Percentiles rank a stretch among this genome's conserved stretches.
Conservation (phyloP, 2,113 vertebrate species). For the Ailurus styani region DNA sequence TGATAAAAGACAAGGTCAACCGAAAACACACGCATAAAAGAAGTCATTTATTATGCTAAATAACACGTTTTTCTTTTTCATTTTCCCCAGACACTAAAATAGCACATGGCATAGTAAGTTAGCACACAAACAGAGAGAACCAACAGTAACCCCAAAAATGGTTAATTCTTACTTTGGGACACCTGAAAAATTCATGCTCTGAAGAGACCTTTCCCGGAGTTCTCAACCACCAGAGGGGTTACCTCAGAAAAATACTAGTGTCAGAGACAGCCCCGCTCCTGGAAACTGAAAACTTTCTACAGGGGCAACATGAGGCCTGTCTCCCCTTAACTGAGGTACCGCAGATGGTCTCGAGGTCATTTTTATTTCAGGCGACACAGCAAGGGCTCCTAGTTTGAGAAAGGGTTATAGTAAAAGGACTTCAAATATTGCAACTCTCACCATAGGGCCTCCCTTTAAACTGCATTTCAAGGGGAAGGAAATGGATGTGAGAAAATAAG, state of each 20-base stretch:
- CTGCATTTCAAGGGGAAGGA: background rate
- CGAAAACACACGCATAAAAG: background rate
- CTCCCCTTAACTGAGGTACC: background rate
- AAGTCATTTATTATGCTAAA: conserved; percentile 67
- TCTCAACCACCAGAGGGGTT: background rate
- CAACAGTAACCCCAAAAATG: background rate
- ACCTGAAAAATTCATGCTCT: conserved; percentile 4
- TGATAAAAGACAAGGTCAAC: background rate
- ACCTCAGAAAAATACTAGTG: background rate
- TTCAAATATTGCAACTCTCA: background rate
- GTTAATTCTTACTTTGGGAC: background rate
- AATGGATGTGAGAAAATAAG: background rate
- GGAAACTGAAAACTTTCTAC: background rate
- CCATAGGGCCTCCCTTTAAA: background rate
- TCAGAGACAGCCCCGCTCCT: background rate
- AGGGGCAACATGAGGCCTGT: background rate
- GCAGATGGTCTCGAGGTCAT: background rate
- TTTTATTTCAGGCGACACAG: background rate
- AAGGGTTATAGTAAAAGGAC: background rate
- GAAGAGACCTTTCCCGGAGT: conserved; percentile 31
- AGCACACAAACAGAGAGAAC: conserved; percentile 18
- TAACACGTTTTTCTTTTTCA: conserved; percentile 57
- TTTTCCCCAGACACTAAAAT: conserved; percentile 55
- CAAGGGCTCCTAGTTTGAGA: background rate
- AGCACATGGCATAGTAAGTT: conserved; percentile 21